Conservation (phyloP, 2,888 invertebrate genomes). For the Invenusta paracnida region DNA sequence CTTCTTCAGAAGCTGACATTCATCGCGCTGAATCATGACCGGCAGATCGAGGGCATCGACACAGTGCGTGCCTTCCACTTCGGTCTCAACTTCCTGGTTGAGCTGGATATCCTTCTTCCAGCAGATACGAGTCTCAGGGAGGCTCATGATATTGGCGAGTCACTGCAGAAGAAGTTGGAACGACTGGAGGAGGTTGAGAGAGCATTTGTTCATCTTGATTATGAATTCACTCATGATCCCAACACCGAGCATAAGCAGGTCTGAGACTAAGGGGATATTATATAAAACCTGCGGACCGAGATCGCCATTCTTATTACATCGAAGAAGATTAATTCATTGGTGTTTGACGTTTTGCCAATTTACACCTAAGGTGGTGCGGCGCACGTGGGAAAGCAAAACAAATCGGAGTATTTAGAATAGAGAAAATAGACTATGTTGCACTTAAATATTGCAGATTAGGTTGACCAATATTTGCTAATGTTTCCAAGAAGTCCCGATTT, state of each 20-base stretch:
- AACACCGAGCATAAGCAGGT: constrained; percentile 61
- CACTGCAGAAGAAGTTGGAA: constrained; percentile 62
- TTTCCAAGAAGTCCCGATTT: too few relatives aligned
- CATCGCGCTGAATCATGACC: constrained; percentile 57
- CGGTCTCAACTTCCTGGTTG: constrained; percentile 61
- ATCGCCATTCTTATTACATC: too few relatives aligned
- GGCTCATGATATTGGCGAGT: constrained; percentile 63
- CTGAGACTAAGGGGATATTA: constrained; percentile 50
- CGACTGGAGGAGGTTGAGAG: constrained; percentile 61
- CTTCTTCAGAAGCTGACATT: constrained; percentile 59
- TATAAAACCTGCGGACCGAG: too few relatives aligned
- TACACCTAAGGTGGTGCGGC: too few relatives aligned
- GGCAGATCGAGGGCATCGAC: constrained; percentile 57
- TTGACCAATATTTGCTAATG: too few relatives aligned
- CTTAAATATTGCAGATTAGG: too few relatives aligned
- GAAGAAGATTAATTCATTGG: too few relatives aligned
- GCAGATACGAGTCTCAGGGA: constrained; percentile 59
- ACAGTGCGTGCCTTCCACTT: constrained; percentile 63
- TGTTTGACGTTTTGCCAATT: too few relatives aligned
- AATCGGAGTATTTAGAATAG: too few relatives aligned
- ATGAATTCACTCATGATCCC: constrained; percentile 61
- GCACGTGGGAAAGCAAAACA: too few relatives aligned
- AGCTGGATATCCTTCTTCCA: constrained; percentile 61
- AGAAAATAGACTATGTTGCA: too few relatives aligned
- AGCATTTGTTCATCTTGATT: constrained; percentile 63